Conservation (phyloP, 2,888 invertebrate genomes). For the Mesoligia furuncula region DNA sequence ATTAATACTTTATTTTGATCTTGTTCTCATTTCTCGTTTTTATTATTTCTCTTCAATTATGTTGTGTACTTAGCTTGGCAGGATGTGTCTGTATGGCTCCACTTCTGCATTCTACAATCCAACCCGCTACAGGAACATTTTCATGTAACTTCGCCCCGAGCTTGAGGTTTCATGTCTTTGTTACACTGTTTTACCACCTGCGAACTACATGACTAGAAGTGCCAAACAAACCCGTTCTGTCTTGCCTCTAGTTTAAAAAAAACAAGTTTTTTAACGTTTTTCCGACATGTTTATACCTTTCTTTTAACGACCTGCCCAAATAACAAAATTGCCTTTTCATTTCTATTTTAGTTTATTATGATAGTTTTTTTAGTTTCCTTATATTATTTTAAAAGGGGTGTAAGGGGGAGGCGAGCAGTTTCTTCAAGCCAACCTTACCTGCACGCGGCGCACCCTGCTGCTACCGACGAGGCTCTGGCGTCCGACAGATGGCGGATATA, state of each 20-base stretch:
- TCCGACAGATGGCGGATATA: constrained; percentile 5
- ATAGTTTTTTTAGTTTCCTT: not conserved
- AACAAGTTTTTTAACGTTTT: not conserved
- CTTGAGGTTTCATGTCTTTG: not conserved
- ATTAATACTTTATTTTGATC: not conserved
- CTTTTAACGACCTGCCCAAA: not conserved
- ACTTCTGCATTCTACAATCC: not conserved
- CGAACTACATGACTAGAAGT: not conserved
- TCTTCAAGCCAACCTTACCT: constrained; percentile 33
- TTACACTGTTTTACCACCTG: not conserved
- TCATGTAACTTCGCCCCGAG: not conserved
- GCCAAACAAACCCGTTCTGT: not conserved
- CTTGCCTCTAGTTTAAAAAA: not conserved
- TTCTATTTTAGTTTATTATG: not conserved
- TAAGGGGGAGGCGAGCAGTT: constrained; percentile 11
- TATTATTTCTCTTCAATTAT: not conserved
- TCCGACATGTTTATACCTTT: not conserved
- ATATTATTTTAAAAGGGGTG: constrained; percentile 15
- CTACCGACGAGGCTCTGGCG: constrained; percentile 29
- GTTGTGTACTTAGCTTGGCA: not conserved
- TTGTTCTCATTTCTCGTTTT: not conserved
- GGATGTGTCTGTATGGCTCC: not conserved
- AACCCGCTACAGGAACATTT: not conserved
- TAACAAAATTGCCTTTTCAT: not conserved
- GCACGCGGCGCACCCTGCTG: constrained; percentile 24